Percentiles rank a stretch among this genome's conserved stretches.
phyloP scores from a whole-genome alignment of 1,140 invertebrate species.

The Drosophila pallidifrons region DNA sequence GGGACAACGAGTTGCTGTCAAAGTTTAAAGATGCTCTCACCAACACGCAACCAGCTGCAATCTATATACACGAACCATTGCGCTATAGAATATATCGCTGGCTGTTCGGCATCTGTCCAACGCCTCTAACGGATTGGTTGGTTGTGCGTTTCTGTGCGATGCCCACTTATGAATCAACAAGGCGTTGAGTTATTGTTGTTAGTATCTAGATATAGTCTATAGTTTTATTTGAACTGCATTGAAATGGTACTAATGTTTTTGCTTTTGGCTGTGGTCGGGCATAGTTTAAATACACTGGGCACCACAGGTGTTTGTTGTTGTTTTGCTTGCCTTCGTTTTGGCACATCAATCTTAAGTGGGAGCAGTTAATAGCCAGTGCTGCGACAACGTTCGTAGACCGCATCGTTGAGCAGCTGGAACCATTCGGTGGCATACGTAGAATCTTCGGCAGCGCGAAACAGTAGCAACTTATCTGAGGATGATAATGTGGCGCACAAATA shows the following conservation, averaged over 20 bases:
- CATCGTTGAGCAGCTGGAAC: slow-evolving; percentile 81
- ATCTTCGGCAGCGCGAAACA: slow-evolving; percentile 78
- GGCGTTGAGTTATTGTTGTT: not conserved
- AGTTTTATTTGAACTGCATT: slow-evolving; percentile 26
- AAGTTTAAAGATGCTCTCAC: slow-evolving; percentile 86
- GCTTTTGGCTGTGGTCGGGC: slow-evolving; percentile 11
- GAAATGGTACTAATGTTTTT: not conserved
- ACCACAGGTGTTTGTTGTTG: not conserved
- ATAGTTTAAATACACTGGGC: slow-evolving; percentile 20
- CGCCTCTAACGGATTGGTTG: slow-evolving; percentile 86
- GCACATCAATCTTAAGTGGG: slow-evolving; percentile 16
- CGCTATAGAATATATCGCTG: slow-evolving; percentile 86
- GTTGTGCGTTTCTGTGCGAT: slow-evolving; percentile 86
- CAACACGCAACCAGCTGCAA: slow-evolving; percentile 84
- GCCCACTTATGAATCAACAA: slow-evolving; percentile 82
- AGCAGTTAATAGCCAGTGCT: slow-evolving; percentile 63
- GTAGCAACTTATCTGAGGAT: slow-evolving; percentile 61
- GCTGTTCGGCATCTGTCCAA: slow-evolving; percentile 86
- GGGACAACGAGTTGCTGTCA: slow-evolving; percentile 85
- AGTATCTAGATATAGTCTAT: slow-evolving; percentile 19
- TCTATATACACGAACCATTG: slow-evolving; percentile 87
- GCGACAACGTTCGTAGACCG: slow-evolving; percentile 74
- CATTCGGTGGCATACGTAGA: slow-evolving; percentile 77
- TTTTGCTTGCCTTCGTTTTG: slow-evolving; percentile 16
- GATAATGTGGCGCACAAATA: slow-evolving; percentile 73